These are phyloP conservation scores for Hermaeophaga mercurialis DNA, from an alignment of 2,888 invertebrate genomes.

Conservation along the genomic window DNA sequence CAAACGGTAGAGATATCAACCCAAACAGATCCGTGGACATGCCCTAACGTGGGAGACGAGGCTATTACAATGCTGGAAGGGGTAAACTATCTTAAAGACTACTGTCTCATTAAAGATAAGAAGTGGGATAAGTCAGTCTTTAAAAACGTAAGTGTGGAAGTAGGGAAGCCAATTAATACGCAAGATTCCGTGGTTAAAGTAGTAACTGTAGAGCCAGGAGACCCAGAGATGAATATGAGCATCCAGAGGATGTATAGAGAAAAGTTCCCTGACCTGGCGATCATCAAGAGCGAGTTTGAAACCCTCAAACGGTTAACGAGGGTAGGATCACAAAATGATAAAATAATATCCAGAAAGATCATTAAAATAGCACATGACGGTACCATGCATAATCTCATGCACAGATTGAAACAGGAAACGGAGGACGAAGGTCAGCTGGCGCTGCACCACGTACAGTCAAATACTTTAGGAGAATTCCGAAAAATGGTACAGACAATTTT, in stretches of 20 bases:
- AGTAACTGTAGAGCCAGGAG: constrained; percentile 17
- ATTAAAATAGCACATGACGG: constrained; percentile 1
- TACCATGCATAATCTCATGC: not conserved
- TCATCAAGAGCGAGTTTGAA: constrained; percentile 8
- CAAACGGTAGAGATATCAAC: not conserved
- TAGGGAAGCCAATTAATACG: constrained; percentile 4
- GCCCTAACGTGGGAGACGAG: not conserved
- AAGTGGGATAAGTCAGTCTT: constrained; percentile 1
- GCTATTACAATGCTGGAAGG: not conserved
- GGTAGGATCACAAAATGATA: not conserved
- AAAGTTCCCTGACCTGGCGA: constrained; percentile 19
- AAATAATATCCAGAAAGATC: not conserved
- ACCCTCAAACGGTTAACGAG: constrained; percentile 3
- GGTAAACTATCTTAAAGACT: not conserved
- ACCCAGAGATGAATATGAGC: constrained; percentile 15
- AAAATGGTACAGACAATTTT: not conserved
- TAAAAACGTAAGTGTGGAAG: not conserved
- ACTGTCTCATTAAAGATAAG: not conserved
- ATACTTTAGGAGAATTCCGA: not conserved
- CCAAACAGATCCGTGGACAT: not conserved
- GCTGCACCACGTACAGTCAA: not conserved
- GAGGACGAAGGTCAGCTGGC: not conserved
- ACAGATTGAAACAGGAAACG: not conserved
- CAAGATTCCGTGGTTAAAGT: constrained; percentile 13
- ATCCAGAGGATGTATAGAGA: constrained; percentile 24